Conservation (phyloP, 2,113 vertebrate genomes). For the Gallinago undulata region DNA sequence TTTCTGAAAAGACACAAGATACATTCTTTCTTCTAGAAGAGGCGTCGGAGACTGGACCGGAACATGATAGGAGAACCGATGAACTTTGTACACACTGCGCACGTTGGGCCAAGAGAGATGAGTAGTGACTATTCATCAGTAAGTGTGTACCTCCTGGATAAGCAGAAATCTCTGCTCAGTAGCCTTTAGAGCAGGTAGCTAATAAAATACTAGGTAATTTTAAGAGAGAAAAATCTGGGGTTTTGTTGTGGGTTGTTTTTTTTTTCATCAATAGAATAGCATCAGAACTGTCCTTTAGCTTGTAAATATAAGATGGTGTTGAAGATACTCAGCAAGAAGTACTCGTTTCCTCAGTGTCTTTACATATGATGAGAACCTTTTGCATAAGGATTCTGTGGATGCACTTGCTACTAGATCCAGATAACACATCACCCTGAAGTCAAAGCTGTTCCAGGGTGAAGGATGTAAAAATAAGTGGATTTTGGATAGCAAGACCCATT, state of each 20-base stretch:
- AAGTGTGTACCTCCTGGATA: conserved; percentile 33
- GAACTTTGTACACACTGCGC: conserved; percentile 91
- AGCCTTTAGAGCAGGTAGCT: background rate
- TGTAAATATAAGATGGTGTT: background rate
- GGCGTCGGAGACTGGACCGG: conserved; percentile 83
- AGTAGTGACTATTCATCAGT: conserved; percentile 77
- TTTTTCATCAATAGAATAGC: background rate
- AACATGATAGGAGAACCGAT: conserved; percentile 92
- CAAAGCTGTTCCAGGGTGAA: background rate
- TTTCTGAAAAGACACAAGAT: background rate
- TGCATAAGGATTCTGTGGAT: background rate
- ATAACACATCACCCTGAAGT: background rate
- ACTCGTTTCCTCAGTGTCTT: background rate
- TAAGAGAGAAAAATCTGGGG: background rate
- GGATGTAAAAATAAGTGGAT: background rate
- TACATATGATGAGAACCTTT: background rate
- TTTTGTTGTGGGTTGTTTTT: no score
- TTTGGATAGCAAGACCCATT: background rate
- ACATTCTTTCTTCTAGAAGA: conserved; percentile 69
- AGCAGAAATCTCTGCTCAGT: background rate
- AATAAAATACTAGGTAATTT: background rate
- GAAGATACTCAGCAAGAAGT: background rate
- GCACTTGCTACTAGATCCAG: background rate
- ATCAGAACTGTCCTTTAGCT: background rate
- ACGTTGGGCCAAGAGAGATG: conserved; percentile 87